Evolutionary conservation across 2,113 vertebrate genomes (phyloP), one percentile per base, ranked within the genome.

Genomic region (Eulemur rufifrons): DNA sequence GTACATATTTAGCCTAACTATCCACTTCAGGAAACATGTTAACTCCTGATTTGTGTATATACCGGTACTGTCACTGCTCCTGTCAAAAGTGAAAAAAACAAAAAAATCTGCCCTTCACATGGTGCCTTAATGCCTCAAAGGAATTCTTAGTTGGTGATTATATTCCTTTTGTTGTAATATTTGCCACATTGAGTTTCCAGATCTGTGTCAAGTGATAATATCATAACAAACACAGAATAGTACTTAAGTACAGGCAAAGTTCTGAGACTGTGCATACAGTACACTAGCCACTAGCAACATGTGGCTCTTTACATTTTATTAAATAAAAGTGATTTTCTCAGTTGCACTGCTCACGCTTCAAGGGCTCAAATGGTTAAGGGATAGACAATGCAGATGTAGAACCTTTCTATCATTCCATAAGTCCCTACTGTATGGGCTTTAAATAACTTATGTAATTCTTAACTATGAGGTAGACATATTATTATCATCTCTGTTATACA

Each of bases 41-140:
- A 84, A 27, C 9, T 69, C 95, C 56, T 74, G 10, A 64, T 81
- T 84, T 95, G 29, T 80, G 21, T 88, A 64, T 80, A 68, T 52
- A 15, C 52, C 25, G 82, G 14, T 68, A 27, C 23, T 81, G 13
- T 20, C 54, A 29, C 21, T 96, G 23, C 20, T 86, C 4, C 25
- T 85, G 29, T 86, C 52, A 87, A 66, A 96, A 92, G 29, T 94
- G 47, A 92, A 63, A 68, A 94, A 86, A 52, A 18, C 25, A 78
- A 89, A 86, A 80, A 89, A 86, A 63, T 86, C 74, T 87, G 1
- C 34, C 66, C 29, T 94, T 50, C 25, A 95, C 42, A 52, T 73
- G 54, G 39, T 71, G 18, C 50, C 9, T 73, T 59, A 83, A 86
- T 87, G 68, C 71, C 34, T 56, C 81, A 85, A 59, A 92, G 39